These are phyloP conservation scores for Atopsyche davidsoni DNA, from an alignment of 1,140 invertebrate genomes.

Conservation along the genomic window DNA sequence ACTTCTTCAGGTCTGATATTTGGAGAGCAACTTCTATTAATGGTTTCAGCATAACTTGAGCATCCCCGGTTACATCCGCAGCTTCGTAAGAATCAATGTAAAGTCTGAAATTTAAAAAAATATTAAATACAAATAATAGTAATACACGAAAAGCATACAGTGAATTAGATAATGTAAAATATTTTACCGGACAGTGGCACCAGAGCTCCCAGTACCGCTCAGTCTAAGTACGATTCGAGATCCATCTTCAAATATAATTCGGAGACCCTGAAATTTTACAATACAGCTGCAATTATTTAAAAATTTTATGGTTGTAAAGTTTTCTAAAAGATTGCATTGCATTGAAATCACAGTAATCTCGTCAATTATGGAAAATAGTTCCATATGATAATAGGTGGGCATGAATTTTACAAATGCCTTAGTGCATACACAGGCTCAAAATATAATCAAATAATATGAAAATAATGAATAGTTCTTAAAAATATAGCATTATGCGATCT, in stretches of 20 bases:
- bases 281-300: neutral
- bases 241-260: slow-evolving; percentile 90
- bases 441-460: slow-evolving; percentile 9
- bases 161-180: slow-evolving; percentile 1
- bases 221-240: slow-evolving; percentile 89
- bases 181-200: slow-evolving; percentile 79
- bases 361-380: no score
- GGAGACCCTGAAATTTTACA: slow-evolving; percentile 66
- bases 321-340: neutral
- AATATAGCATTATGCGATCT: no score
- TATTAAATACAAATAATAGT: slow-evolving; percentile 2
- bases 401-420: no score
- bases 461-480: no score
- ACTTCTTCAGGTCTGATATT: slow-evolving; percentile 75
- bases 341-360: no score
- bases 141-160: neutral
- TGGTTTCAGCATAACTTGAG: slow-evolving; percentile 82
- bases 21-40: slow-evolving; percentile 84
- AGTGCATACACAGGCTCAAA: no score
- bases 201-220: slow-evolving; percentile 95
- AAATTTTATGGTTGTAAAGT: neutral
- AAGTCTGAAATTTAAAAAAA: slow-evolving; percentile 50
- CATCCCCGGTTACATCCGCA: slow-evolving; percentile 63
- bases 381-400: no score
- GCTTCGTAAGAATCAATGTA: slow-evolving; percentile 89